phyloP scores from a whole-genome alignment of 1,140 invertebrate species.

The Amyelois transitella region DNA sequence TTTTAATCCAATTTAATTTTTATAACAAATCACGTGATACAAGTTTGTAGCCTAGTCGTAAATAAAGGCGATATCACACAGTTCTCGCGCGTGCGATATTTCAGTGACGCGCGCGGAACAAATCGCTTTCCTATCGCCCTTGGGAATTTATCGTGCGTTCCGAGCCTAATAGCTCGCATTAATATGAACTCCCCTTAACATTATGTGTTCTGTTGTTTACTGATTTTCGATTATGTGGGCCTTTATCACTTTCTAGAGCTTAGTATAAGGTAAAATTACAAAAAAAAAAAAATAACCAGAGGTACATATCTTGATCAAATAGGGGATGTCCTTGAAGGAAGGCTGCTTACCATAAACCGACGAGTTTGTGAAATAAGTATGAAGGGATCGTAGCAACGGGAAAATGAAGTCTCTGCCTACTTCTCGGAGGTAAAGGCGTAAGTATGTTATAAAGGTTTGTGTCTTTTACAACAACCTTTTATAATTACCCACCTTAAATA shows the following conservation, averaged over 20 bases:
- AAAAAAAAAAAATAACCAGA: not conserved
- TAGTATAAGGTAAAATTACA: not conserved
- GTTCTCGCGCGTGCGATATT: constrained; percentile 27
- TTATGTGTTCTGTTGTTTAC: constrained; percentile 3
- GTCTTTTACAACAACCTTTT: no score
- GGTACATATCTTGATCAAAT: no score
- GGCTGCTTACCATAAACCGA: no score
- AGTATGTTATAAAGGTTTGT: no score
- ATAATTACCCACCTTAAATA: no score
- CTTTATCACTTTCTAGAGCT: not conserved
- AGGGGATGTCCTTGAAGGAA: no score
- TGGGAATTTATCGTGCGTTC: constrained; percentile 36
- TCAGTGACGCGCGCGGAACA: constrained; percentile 26
- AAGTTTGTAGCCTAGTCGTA: not conserved
- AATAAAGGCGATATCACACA: constrained; percentile 23
- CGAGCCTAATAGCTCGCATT: constrained; percentile 38
- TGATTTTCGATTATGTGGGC: not conserved
- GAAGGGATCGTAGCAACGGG: no score
- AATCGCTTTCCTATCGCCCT: constrained; percentile 38
- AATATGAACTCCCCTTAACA: constrained; percentile 22
- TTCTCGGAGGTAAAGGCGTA: no score
- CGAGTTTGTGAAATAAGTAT: no score
- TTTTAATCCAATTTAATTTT: no score
- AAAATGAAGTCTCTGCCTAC: no score
- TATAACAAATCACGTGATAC: no score